A percentile compares a stretch with the other conserved stretches of the same genome.
phyloP scores from a whole-genome alignment of 2,113 vertebrate species.

The Podarcis cretensis region DNA sequence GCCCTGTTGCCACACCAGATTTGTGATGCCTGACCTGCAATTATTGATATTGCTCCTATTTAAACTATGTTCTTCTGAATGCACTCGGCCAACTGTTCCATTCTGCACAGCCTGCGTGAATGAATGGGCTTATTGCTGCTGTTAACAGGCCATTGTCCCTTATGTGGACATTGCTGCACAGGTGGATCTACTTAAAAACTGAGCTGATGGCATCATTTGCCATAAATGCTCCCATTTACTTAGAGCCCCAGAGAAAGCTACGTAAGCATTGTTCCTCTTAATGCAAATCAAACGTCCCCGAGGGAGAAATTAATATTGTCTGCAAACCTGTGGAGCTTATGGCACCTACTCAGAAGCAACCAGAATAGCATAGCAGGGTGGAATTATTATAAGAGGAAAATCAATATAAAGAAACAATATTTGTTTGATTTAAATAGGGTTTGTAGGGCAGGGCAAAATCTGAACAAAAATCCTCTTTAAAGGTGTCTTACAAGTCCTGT shows the following conservation, averaged over 20 bases:
- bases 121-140: neutral
- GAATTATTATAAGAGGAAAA: neutral
- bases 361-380: slow-evolving; percentile 2
- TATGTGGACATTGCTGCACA: neutral
- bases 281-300: slow-evolving; percentile 53
- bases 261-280: slow-evolving; percentile 65
- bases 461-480: neutral
- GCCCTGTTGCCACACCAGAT: neutral
- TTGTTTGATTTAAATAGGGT: slow-evolving; percentile 24
- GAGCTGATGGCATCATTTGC: slow-evolving; percentile 41
- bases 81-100: neutral
- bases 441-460: neutral
- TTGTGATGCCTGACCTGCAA: neutral
- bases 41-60: neutral
- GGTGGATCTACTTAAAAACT: slow-evolving; percentile 36
- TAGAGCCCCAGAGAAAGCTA: slow-evolving; percentile 46
- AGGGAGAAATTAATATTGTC: slow-evolving; percentile 50
- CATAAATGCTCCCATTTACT: slow-evolving; percentile 48
- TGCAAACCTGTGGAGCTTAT: slow-evolving; percentile 50
- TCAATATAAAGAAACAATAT: neutral
- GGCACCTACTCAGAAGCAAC: slow-evolving; percentile 27
- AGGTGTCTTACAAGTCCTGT: slow-evolving; percentile 3
- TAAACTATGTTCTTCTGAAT: slow-evolving; percentile 4
- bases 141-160: neutral
- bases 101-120: slow-evolving; percentile 19